Conservation (phyloP, 2,797 vertebrate species). For the Etheostoma nigrum region DNA sequence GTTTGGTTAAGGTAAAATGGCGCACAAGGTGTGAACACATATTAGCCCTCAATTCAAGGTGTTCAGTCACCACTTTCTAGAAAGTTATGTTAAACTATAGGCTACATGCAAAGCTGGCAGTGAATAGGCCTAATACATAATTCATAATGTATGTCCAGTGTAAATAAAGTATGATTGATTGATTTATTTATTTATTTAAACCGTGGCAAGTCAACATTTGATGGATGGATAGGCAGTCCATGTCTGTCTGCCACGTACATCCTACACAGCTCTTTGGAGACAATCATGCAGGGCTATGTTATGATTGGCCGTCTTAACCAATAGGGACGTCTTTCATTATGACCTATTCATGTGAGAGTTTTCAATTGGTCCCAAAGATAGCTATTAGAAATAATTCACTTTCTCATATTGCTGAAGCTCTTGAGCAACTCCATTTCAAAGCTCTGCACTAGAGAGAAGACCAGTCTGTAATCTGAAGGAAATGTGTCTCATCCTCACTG, state of each 20-base stretch:
- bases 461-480: neutral
- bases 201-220: neutral
- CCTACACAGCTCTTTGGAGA: constrained; percentile 2
- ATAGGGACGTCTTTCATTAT: neutral
- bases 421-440: neutral
- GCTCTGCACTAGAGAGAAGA: neutral
- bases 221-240: neutral
- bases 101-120: neutral
- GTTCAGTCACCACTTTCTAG: neutral
- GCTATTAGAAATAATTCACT: neutral
- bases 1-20: constrained; percentile 11
- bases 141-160: constrained; percentile 4
- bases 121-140: neutral
- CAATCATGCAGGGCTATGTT: neutral
- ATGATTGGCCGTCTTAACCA: neutral
- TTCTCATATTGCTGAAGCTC: neutral
- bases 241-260: neutral
- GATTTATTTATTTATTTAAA: too few relatives aligned
- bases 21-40: neutral
- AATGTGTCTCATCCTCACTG: neutral
- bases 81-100: neutral
- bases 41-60: neutral
- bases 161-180: neutral
- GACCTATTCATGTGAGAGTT: neutral
- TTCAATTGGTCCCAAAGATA: neutral